Conservation (phyloP, 2,888 invertebrate genomes). For the Zaprionus bogoriensis region DNA sequence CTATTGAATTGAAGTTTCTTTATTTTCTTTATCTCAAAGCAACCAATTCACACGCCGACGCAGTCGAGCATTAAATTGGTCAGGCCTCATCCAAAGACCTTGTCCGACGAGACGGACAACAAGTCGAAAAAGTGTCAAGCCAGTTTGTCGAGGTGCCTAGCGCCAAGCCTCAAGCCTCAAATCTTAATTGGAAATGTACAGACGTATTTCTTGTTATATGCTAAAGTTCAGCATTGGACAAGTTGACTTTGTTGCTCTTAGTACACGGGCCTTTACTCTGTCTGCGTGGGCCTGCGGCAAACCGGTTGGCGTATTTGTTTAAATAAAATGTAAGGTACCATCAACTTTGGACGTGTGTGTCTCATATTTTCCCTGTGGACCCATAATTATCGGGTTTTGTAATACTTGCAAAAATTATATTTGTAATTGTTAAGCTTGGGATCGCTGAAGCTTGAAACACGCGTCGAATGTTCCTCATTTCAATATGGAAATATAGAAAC, state of each 20-base stretch:
- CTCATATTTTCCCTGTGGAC: slow-evolving; percentile 10
- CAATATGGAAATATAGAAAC: slow-evolving; percentile 17
- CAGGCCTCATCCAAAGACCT: slow-evolving; percentile 47
- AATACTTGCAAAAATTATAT: slow-evolving; percentile 36
- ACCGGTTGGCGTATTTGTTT: slow-evolving; percentile 66
- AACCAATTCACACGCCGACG: slow-evolving; percentile 41
- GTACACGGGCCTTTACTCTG: no score
- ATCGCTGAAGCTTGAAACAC: slow-evolving; percentile 51
- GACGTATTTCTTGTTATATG: slow-evolving; percentile 51
- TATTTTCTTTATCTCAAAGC: slow-evolving; percentile 7
- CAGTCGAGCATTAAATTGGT: slow-evolving; percentile 26
- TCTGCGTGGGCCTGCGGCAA: slow-evolving; percentile 40
- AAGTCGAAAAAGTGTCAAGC: slow-evolving; percentile 35
- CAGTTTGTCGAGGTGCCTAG: slow-evolving; percentile 36
- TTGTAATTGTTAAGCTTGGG: slow-evolving; percentile 1
- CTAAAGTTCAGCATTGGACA: slow-evolving; percentile 64
- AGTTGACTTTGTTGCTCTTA: slow-evolving; percentile 19
- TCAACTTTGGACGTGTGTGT: slow-evolving; percentile 26
- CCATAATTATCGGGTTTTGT: slow-evolving; percentile 51
- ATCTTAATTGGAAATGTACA: slow-evolving; percentile 4
- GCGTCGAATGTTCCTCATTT: slow-evolving; percentile 2
- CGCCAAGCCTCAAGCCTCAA: slow-evolving; percentile 20
- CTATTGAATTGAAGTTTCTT: slow-evolving; percentile 1
- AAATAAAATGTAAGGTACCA: slow-evolving; percentile 40
- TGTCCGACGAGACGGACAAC: slow-evolving; percentile 26